These are phyloP conservation scores for Macrosiphum euphorbiae DNA, from an alignment of 2,888 invertebrate genomes.

Conservation along the genomic window DNA sequence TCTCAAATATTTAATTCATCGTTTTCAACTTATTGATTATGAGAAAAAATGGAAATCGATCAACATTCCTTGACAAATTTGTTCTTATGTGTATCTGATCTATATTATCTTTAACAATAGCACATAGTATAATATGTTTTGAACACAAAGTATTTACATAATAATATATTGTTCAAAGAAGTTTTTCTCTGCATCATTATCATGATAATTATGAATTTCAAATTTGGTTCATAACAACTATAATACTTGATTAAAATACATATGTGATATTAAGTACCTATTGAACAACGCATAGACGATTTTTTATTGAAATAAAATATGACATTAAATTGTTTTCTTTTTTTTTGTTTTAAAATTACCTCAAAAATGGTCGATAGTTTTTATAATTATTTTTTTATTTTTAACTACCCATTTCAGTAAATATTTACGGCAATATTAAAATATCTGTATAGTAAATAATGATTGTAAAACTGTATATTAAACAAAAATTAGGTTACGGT, in stretches of 20 bases:
- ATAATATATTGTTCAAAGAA: background rate
- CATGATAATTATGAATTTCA: background rate
- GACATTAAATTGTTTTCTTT: background rate
- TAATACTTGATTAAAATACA: background rate
- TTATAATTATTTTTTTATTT: background rate
- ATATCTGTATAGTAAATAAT: background rate
- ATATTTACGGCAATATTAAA: background rate
- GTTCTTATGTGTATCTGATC: background rate
- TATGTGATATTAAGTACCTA: background rate
- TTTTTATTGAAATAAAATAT: background rate
- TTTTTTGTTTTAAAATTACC: background rate
- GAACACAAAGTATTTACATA: background rate
- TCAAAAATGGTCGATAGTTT: background rate
- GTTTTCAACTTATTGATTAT: background rate
- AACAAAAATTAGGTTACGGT: background rate
- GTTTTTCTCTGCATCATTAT: background rate
- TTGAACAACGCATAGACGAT: background rate
- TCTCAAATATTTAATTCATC: background rate
- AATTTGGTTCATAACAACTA: background rate
- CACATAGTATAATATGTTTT: background rate
- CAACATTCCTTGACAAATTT: background rate
- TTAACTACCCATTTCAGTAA: background rate
- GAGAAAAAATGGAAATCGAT: background rate
- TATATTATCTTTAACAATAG: background rate
- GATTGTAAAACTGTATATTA: background rate